These are phyloP conservation scores for Drosophila anomalata DNA, from an alignment of 2,888 invertebrate genomes.

Conservation along the genomic window DNA sequence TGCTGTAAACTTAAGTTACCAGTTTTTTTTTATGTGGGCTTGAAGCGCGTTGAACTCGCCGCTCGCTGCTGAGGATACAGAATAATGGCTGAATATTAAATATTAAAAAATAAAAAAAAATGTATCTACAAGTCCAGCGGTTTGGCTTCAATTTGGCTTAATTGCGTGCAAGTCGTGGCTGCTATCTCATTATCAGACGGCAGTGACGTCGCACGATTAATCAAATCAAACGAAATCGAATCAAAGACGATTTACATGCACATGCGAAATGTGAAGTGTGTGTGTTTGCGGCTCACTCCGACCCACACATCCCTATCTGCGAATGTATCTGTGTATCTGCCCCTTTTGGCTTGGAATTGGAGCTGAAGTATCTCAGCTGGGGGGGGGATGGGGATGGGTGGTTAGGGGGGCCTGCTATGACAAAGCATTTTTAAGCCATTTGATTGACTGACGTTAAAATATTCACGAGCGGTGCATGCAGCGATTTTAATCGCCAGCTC, in stretches of 20 bases:
- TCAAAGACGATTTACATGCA: slow-evolving; percentile 76
- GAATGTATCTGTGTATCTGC: slow-evolving; percentile 40
- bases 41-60: slow-evolving; percentile 62
- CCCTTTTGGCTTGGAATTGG: slow-evolving; percentile 29
- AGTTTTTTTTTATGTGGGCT: slow-evolving; percentile 1
- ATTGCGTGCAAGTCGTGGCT: slow-evolving; percentile 68
- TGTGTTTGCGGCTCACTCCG: slow-evolving; percentile 1
- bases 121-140: slow-evolving; percentile 18
- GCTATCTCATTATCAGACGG: slow-evolving; percentile 48
- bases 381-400: slow-evolving; percentile 12
- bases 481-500: slow-evolving; percentile 72
- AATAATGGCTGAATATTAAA: slow-evolving; percentile 23
- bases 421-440: slow-evolving; percentile 80
- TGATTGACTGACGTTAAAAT: slow-evolving; percentile 81
- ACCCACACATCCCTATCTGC: slow-evolving; percentile 4
- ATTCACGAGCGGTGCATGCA: slow-evolving; percentile 66
- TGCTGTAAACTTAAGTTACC: slow-evolving; percentile 70
- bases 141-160: slow-evolving; percentile 56
- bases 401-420: slow-evolving; percentile 57
- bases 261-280: slow-evolving; percentile 60
- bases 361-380: slow-evolving; percentile 18
- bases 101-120: slow-evolving; percentile 2
- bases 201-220: slow-evolving; percentile 67
- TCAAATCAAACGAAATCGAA: slow-evolving; percentile 78
- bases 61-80: not conserved